Evolutionary conservation across 2,888 invertebrate species (phyloP).

Genomic region (Drosophila mayaguana): DNA sequence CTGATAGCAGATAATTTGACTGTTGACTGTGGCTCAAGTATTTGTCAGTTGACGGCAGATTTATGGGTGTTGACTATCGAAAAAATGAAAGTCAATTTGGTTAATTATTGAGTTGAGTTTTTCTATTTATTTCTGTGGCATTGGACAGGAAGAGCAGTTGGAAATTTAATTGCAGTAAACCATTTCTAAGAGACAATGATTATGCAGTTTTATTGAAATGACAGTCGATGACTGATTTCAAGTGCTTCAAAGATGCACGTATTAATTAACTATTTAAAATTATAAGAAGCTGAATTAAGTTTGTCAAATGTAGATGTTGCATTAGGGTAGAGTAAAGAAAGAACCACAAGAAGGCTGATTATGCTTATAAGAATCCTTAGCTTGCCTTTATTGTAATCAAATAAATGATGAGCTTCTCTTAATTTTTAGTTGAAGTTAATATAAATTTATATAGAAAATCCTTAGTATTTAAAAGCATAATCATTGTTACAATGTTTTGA

Average conservation of each 20-base stretch:
- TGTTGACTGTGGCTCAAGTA: constrained; percentile 27
- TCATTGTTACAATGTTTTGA: too few relatives aligned
- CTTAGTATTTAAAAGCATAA: too few relatives aligned
- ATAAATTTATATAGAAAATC: too few relatives aligned
- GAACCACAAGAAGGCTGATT: too few relatives aligned
- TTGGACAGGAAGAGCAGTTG: neutral
- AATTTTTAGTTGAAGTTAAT: too few relatives aligned
- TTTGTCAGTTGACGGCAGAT: constrained; percentile 13
- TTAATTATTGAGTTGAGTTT: neutral
- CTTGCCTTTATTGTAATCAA: too few relatives aligned
- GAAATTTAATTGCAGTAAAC: neutral
- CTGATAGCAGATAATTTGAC: constrained; percentile 50
- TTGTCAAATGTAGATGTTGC: too few relatives aligned
- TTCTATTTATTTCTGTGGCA: neutral
- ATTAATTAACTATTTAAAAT: neutral
- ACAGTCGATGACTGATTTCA: neutral
- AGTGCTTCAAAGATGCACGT: neutral
- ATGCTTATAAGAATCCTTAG: too few relatives aligned
- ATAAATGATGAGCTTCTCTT: too few relatives aligned
- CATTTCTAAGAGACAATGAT: neutral
- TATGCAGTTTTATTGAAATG: neutral
- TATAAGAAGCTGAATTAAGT: neutral
- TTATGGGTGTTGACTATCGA: constrained; percentile 12
- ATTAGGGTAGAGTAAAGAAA: too few relatives aligned
- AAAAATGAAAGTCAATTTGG: constrained; percentile 27